Evolutionary conservation across 2,113 vertebrate genomes (phyloP).

Genomic region (Mirza zaza): DNA sequence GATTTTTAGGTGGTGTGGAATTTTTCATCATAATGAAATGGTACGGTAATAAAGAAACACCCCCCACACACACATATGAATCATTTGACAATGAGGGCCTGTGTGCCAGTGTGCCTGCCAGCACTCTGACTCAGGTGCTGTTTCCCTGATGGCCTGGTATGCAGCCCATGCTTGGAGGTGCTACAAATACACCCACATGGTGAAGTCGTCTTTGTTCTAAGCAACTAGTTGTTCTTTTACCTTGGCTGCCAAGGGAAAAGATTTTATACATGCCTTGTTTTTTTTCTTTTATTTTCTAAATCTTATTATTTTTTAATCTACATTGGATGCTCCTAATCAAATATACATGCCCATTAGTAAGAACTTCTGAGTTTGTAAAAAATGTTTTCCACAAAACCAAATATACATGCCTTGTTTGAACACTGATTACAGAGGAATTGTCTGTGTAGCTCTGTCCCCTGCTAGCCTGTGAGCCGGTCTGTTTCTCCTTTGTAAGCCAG

Average conservation of each 20-base stretch:
- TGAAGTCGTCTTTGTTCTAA: neutral
- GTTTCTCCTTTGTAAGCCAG: neutral
- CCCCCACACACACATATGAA: too few species aligned
- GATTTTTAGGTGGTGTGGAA: neutral
- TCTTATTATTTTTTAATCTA: too few species aligned
- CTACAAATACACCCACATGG: neutral
- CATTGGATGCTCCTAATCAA: too few species aligned
- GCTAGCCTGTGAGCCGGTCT: neutral
- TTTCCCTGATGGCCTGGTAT: neutral
- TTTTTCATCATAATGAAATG: neutral
- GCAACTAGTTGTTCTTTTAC: neutral
- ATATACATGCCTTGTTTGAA: neutral
- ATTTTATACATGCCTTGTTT: neutral
- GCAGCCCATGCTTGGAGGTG: neutral
- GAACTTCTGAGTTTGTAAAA: neutral
- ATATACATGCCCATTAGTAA: too few species aligned
- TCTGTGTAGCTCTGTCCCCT: neutral
- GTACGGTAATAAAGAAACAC: rapidly evolving
- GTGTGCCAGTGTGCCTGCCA: neutral
- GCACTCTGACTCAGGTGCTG: neutral
- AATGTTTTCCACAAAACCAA: neutral
- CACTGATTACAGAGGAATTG: neutral
- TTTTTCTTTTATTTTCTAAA: neutral
- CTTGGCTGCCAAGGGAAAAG: too few species aligned
- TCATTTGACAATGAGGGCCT: too few species aligned